Base-by-base conservation (phyloP, 2,888 invertebrate genomes). In the Epinotia demarniana region DNA sequence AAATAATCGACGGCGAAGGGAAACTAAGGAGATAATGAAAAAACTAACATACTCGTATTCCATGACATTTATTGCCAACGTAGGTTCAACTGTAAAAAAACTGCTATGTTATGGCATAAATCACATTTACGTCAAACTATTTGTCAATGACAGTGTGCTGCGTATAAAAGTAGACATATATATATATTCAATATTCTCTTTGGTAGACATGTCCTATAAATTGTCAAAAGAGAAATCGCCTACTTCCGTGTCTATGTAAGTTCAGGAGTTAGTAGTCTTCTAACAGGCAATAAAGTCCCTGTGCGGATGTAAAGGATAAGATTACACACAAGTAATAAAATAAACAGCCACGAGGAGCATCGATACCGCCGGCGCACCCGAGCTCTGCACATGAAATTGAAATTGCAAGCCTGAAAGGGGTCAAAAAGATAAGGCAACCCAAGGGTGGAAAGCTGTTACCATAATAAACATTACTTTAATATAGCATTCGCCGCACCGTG, bases 331-430 rank as follows among this genome's bases (percentile, higher is more conserved):
- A 64, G 70, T 71, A 71, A 71, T 75, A 71, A 71, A 75, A 75
- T 75, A 75, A 70, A 75, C 75, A 61, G 53, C 70, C 60, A 55
- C 64, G 55, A 61, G 43, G 71, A 66, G 63, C 74, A 71, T 61
- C 75, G 75, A 70, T 58, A 27, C 70, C n/a, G n/a, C 23, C 55
- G 39, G 49, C 61, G 70, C 62, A 71, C 62, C 62, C 55, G 60
- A 66, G 27, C 66, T 61, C 66, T 71, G 75, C 71, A 71, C 75
- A 71, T 75, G 66, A 75, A 75, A 75, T 75, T 75, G 75, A 71
- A 74, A 75, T 75, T 75, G 75, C 75, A 75, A 71, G 71, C 64
- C 64, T 75, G 70, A 66, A 70, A 75, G 75, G 75, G 75, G 75
- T 71, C 66, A 75, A 75, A 70, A 71, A 75, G 75, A 75, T 75